Conservation (phyloP, 2,113 vertebrate species). For the Epinephelus cyanopodus region DNA sequence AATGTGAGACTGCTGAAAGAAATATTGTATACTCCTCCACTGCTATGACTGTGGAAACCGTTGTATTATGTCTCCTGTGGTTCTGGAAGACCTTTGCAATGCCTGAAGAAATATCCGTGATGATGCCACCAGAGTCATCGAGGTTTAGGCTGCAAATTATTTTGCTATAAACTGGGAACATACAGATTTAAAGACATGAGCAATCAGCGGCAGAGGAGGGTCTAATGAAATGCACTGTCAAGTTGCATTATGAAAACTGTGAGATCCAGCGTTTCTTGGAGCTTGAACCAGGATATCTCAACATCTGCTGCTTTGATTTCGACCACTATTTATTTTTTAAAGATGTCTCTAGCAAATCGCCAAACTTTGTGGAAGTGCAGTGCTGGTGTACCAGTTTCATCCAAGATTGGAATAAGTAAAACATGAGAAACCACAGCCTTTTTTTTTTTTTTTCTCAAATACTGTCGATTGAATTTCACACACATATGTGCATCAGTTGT, state of each 20-base stretch:
- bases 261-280: background rate
- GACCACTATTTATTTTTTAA: background rate
- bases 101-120: background rate
- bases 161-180: no score
- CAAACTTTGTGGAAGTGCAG: background rate
- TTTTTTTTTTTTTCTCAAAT: background rate
- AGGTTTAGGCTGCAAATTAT: background rate
- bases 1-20: constrained; percentile 39
- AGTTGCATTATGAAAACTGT: background rate
- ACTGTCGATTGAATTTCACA: background rate
- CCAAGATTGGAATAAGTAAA: background rate
- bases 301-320: background rate
- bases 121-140: constrained; percentile 1
- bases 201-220: background rate
- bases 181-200: background rate
- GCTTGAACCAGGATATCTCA: background rate
- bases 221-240: background rate
- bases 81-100: background rate
- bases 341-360: background rate
- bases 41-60: background rate
- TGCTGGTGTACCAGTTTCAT: background rate
- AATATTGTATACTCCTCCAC: background rate
- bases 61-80: background rate
- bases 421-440: background rate
- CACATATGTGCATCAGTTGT: background rate